Conservation (phyloP, 1,140 invertebrate genomes). For the Apis dorsata region DNA sequence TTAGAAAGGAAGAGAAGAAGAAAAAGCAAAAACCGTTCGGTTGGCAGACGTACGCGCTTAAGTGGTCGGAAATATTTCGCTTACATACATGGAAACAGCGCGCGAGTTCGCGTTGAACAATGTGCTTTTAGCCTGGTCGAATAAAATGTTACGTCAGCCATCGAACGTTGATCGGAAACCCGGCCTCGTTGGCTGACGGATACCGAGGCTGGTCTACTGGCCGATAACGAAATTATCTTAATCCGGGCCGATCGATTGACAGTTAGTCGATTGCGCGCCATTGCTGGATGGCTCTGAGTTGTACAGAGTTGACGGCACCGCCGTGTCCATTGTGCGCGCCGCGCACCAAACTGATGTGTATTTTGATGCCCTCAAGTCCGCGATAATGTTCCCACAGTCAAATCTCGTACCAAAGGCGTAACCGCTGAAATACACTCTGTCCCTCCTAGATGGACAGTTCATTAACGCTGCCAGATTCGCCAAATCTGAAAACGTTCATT, state of each 20-base stretch:
- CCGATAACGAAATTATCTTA: conserved; percentile 72
- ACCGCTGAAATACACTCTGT: conserved; percentile 26
- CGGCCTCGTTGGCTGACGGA: conserved; percentile 62
- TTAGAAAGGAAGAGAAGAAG: not conserved
- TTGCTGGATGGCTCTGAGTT: conserved; percentile 54
- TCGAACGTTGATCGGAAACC: conserved; percentile 63
- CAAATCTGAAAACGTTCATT: too few relatives aligned
- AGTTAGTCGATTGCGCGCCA: conserved; percentile 68
- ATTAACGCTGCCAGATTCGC: not conserved
- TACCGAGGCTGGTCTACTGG: conserved; percentile 56
- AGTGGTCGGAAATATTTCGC: conserved; percentile 46
- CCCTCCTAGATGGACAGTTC: not conserved
- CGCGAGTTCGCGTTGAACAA: conserved; percentile 34
- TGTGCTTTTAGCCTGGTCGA: conserved; percentile 54
- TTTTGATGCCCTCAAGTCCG: conserved; percentile 55
- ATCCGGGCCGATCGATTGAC: conserved; percentile 70
- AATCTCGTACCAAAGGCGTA: conserved; percentile 35
- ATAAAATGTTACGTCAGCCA: conserved; percentile 66
- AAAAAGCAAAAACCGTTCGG: not conserved
- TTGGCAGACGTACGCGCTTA: not conserved
- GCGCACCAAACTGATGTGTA: conserved; percentile 60
- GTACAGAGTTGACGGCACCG: conserved; percentile 55
- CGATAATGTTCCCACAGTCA: conserved; percentile 57
- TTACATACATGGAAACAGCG: conserved; percentile 42
- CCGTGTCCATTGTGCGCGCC: conserved; percentile 57